These are phyloP conservation scores for Musca vetustissima DNA, from an alignment of 1,140 invertebrate genomes.

Conservation along the genomic window DNA sequence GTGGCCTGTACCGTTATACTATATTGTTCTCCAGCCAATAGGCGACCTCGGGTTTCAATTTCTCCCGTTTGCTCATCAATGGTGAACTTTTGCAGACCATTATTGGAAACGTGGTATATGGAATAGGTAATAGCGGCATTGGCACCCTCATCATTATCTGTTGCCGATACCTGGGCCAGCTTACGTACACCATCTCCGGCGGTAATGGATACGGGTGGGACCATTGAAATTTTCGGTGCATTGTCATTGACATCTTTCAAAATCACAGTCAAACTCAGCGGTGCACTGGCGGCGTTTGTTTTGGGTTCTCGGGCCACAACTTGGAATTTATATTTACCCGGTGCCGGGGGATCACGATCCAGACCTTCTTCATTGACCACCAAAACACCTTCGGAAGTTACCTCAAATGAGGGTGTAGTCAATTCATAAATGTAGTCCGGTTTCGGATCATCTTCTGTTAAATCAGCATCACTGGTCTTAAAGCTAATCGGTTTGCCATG, in stretches of 20 bases:
- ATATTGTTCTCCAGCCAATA: constrained; percentile 85
- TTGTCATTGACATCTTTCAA: constrained; percentile 86
- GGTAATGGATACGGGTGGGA: constrained; percentile 74
- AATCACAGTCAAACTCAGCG: constrained; percentile 74
- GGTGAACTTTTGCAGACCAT: constrained; percentile 80
- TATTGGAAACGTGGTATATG: constrained; percentile 88
- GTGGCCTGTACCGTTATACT: constrained; percentile 82
- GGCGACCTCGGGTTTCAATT: constrained; percentile 73
- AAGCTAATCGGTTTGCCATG: constrained; percentile 69
- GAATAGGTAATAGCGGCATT: constrained; percentile 81
- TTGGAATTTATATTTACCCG: constrained; percentile 77
- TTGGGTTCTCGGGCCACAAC: constrained; percentile 77
- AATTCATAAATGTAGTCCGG: constrained; percentile 79
- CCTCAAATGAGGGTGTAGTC: constrained; percentile 80
- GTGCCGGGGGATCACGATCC: constrained; percentile 84
- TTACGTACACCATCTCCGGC: constrained; percentile 76
- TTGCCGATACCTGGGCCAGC: constrained; percentile 79
- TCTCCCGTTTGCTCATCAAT: constrained; percentile 79
- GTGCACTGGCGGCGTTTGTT: constrained; percentile 76
- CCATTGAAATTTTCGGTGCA: constrained; percentile 74
- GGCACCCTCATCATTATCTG: constrained; percentile 81
- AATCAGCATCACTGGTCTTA: constrained; percentile 77
- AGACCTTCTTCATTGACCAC: constrained; percentile 81
- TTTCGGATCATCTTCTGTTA: constrained; percentile 75
- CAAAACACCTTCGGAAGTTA: constrained; percentile 72